phyloP scores from a whole-genome alignment of 2,797 vertebrate species.

The Sebastes itinus region DNA sequence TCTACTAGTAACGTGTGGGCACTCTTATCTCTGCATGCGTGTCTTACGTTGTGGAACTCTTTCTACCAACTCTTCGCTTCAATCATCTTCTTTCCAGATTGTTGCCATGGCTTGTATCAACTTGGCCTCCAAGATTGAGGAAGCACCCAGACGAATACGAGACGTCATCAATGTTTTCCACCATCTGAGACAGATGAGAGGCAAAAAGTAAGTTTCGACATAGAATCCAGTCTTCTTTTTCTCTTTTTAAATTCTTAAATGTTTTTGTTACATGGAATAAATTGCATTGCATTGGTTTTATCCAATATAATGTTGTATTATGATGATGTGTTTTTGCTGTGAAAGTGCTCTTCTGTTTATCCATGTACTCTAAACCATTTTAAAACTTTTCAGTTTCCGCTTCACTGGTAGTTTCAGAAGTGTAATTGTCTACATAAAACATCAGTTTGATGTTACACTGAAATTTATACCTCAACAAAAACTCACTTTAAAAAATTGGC shows the following conservation, averaged over 20 bases:
- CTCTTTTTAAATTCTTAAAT: not conserved
- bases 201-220: constrained; percentile 92
- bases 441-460: constrained; percentile 50
- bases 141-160: constrained; percentile 95
- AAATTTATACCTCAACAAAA: constrained; percentile 43
- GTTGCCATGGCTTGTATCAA: constrained; percentile 99
- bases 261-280: not conserved
- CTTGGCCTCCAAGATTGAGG: constrained; percentile 98
- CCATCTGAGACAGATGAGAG: constrained; percentile 92
- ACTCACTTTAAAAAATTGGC: constrained; percentile 20
- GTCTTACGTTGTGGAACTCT: not conserved
- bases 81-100: constrained; percentile 85
- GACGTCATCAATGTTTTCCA: constrained; percentile 99
- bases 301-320: constrained; percentile 39
- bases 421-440: constrained; percentile 70
- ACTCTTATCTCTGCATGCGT: not conserved
- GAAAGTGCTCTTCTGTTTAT: constrained; percentile 82
- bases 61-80: constrained; percentile 26
- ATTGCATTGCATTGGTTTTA: constrained; percentile 12
- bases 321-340: constrained; percentile 62
- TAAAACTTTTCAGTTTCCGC: constrained; percentile 85
- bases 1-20: not conserved
- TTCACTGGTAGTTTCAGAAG: constrained; percentile 81
- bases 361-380: constrained; percentile 84
- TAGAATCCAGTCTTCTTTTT: not conserved